Evolutionary conservation across 2,797 vertebrate species (phyloP), one percentile per base, ranked within the genome.

Genomic region (Numenius phaeopus): DNA sequence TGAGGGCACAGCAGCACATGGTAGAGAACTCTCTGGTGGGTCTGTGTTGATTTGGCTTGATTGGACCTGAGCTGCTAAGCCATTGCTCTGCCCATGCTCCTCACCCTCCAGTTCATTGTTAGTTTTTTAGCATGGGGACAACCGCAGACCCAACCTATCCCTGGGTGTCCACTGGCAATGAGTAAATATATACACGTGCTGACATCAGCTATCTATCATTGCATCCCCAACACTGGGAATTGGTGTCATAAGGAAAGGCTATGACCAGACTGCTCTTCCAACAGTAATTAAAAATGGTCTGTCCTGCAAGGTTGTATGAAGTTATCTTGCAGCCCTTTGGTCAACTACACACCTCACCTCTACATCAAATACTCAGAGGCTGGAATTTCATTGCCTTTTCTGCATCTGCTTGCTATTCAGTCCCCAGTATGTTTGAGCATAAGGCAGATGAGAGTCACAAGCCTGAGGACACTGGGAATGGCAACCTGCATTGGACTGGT

Each of bases 161-260:
- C 22, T 75, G 10, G 0, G 1, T 77, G 40, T 54, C 32, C 32
- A 20, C 17, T 37, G 23, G 46, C 20, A 65, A 10, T 2, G 22
- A 82, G 8, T 34, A 46, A 46, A 46, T 46, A 46, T 46, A 46
- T 46, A 46, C 44, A 18, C 8, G 19, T 46, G 44, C 44, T 46
- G 19, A 61, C 14, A 40, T 55, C n/a, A 87, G 26, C 10, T 54
- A 5, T 37, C 67, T 65, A 30, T 69, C 40, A 52, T 2, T n/a
- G 6, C 23, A 58, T 29, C 14, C 30, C 23, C 16, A 39, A 42
- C 6, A 30, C 12, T 0, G 0, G 17, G 42, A 73, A 14, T 27
- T 32, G 61, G 12, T 42, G 37, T 32, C 29, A 26, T 24, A 61
- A 87, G 44, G 16, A 87, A 80, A 75, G 40, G 18, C 32, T 62